These are phyloP conservation scores for Axis porcinus DNA, from an alignment of 2,113 vertebrate genomes.

Conservation along the genomic window DNA sequence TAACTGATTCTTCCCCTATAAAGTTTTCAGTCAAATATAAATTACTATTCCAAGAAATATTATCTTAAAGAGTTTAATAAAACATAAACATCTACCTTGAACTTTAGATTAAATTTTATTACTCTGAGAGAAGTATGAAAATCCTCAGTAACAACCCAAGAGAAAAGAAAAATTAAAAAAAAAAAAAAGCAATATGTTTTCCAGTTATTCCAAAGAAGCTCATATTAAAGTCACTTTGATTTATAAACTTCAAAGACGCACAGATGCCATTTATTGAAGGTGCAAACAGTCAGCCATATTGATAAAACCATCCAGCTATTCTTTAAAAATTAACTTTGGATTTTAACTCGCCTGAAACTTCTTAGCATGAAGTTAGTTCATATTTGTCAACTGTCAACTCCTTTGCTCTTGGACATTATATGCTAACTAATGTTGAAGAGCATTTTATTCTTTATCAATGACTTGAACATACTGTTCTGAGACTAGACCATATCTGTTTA, in stretches of 20 bases:
- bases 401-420: neutral
- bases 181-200: constrained; percentile 15
- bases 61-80: constrained; percentile 46
- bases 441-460: neutral
- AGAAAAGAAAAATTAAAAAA: constrained; percentile 60
- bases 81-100: constrained; percentile 53
- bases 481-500: neutral
- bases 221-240: constrained; percentile 70
- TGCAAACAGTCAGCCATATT: constrained; percentile 15
- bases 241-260: constrained; percentile 65
- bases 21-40: neutral
- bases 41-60: neutral
- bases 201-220: constrained; percentile 54
- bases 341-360: neutral
- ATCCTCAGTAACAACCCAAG: constrained; percentile 58
- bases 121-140: constrained; percentile 52
- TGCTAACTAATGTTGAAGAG: neutral
- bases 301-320: constrained; percentile 17
- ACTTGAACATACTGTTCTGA: neutral
- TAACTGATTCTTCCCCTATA: neutral
- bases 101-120: constrained; percentile 54
- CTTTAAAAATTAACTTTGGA: constrained; percentile 29
- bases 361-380: neutral
- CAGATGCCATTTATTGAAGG: neutral
- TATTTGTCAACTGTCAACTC: neutral